Conservation (phyloP, 2,113 vertebrate species). For the Erythrocercus mccallii region DNA sequence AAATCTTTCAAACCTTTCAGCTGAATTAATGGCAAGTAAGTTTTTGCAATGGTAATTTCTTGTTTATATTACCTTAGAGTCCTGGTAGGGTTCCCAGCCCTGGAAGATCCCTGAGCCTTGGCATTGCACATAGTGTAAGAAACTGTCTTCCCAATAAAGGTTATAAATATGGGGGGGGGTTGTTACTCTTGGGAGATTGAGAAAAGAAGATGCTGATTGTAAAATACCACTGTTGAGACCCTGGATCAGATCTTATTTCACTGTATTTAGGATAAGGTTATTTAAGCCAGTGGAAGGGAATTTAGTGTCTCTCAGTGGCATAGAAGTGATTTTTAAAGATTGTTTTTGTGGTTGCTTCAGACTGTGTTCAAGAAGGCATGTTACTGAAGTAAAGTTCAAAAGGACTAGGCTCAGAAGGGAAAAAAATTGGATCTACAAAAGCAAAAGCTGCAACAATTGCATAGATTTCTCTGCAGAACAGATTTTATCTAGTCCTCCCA, state of each 20-base stretch:
- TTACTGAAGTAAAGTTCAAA: background rate
- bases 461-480: background rate
- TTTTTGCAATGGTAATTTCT: background rate
- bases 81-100: background rate
- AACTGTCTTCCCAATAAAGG: background rate
- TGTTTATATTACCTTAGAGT: background rate
- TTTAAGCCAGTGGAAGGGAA: background rate
- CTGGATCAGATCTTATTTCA: background rate
- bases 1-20: background rate
- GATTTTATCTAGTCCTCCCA: background rate
- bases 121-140: background rate
- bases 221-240: background rate
- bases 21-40: background rate
- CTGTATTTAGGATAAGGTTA: background rate
- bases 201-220: background rate
- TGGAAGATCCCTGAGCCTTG: background rate
- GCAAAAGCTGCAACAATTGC: background rate
- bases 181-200: background rate
- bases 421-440: background rate
- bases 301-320: background rate
- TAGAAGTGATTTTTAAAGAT: background rate
- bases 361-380: background rate
- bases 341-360: background rate
- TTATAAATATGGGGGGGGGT: background rate
- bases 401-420: background rate